phyloP scores from a whole-genome alignment of 2,113 vertebrate genomes.

The Guaruba guarouba region DNA sequence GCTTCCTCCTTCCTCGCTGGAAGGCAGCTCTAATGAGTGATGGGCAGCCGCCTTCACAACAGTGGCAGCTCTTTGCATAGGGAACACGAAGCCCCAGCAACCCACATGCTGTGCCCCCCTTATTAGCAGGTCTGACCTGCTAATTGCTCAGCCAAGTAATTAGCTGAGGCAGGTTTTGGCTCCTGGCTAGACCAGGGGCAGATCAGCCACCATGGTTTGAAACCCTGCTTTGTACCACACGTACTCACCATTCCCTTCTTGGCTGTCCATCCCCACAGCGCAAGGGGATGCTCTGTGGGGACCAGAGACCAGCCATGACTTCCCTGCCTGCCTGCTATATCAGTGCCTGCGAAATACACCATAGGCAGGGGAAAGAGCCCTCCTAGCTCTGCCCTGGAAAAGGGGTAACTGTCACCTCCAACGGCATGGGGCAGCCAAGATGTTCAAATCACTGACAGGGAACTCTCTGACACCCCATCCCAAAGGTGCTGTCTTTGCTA shows the following conservation, averaged over 20 bases:
- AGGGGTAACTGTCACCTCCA: not conserved
- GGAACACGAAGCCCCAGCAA: not conserved
- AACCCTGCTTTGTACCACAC: not conserved
- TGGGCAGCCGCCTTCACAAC: not conserved
- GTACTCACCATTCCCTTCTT: not conserved
- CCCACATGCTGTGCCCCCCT: not conserved
- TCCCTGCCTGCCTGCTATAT: not conserved
- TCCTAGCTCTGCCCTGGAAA: not conserved
- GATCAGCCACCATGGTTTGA: not conserved
- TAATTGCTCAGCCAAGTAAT: slow-evolving; percentile 15
- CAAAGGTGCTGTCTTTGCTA: not conserved
- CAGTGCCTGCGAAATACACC: not conserved
- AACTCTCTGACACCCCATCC: not conserved
- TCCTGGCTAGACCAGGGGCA: not conserved
- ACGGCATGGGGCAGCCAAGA: not conserved
- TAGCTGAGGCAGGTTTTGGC: not conserved
- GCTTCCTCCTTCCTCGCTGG: slow-evolving; percentile 13
- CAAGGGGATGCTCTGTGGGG: no score
- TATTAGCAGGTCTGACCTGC: not conserved
- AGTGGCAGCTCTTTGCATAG: not conserved
- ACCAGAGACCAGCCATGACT: not conserved
- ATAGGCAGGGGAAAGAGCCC: not conserved
- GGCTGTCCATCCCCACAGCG: not conserved
- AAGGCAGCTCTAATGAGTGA: slow-evolving; percentile 26
- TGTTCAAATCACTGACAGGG: not conserved